Base-by-base conservation (phyloP, 1,140 invertebrate genomes). In the Hyphantria cunea region DNA sequence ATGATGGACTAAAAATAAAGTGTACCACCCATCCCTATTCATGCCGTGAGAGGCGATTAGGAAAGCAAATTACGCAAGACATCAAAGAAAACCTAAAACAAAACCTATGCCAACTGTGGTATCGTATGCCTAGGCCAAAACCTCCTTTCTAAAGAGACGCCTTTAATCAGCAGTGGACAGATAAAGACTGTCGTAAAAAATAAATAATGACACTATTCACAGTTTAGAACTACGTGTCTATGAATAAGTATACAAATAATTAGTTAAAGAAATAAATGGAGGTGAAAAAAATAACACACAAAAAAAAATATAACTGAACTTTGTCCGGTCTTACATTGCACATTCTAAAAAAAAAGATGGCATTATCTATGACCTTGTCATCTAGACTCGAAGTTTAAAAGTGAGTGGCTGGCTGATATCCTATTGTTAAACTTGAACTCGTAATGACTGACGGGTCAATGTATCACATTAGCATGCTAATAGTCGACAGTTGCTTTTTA, bases 381-480 rank as follows among this genome's bases (percentile, higher is more conserved):
- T 44, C 41, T 42, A 64, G 17, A 34, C 47, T 60, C 13, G 34
- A 47, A 32, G 55, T 56, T 60, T 68, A 62, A 70, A 71, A 39
- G 63, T 69, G 56, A 64, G 44, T 62, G 63, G 64, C 34, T 62
- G 63, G 64, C 41, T 50, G 45, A 56, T 64, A 66, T 55, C 41
- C 59, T 66, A 65, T 66, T 66, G 67, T 67, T 75, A 69, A 75
- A 75, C 72, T 72, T 75, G 69, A 75, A 75, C 72, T 70, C 41
- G 47, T 64, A 64, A 66, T 50, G 54, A 37, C 41, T 47, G 48
- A 25, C 39, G 37, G 64, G 64, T 63, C 66, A 68, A 49, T 44
- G 52, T 32, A 53, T 55, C 17, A 59, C 45, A 80, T 77, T 74
- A 68, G 61, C 77, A 80, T 77, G 73, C 66, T 70, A 80, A 80